Conservation (phyloP, 2,888 invertebrate genomes). For the Neocrepidodera transversa region DNA sequence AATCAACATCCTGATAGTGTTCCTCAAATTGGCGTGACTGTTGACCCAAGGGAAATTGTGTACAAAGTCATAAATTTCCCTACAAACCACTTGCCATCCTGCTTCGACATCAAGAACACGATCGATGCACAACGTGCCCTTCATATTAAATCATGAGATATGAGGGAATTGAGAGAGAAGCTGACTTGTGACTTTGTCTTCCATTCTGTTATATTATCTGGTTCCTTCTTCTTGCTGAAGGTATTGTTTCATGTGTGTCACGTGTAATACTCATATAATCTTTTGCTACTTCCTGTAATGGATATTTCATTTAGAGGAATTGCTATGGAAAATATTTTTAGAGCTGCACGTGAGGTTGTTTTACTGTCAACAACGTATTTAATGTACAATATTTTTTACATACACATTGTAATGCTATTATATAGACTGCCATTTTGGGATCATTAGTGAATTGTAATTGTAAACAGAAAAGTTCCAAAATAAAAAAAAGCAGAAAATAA, state of each 20-base stretch:
- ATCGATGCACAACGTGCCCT: slow-evolving; percentile 27
- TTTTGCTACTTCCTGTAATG: not conserved
- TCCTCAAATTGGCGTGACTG: slow-evolving; percentile 36
- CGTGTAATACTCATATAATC: not conserved
- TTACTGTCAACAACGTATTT: too few species aligned
- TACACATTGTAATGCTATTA: too few species aligned
- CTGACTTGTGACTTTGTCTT: slow-evolving; percentile 21
- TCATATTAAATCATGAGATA: slow-evolving; percentile 27
- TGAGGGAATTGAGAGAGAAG: slow-evolving; percentile 16
- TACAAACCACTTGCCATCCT: slow-evolving; percentile 29
- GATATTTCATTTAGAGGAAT: not conserved
- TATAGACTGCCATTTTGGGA: too few species aligned
- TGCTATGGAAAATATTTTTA: not conserved
- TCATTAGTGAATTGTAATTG: too few species aligned
- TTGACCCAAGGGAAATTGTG: slow-evolving; percentile 36
- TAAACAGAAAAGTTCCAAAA: too few species aligned
- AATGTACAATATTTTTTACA: too few species aligned
- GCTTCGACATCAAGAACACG: slow-evolving; percentile 31
- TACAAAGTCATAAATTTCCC: slow-evolving; percentile 38
- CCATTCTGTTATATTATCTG: slow-evolving; percentile 17
- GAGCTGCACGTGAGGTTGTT: too few species aligned
- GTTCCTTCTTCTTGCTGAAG: not conserved
- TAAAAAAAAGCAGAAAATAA: too few species aligned
- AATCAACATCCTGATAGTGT: slow-evolving; percentile 27
- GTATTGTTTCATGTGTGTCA: slow-evolving; percentile 15